phyloP scores from a whole-genome alignment of 2,113 vertebrate species.

The Brachyistius frenatus region DNA sequence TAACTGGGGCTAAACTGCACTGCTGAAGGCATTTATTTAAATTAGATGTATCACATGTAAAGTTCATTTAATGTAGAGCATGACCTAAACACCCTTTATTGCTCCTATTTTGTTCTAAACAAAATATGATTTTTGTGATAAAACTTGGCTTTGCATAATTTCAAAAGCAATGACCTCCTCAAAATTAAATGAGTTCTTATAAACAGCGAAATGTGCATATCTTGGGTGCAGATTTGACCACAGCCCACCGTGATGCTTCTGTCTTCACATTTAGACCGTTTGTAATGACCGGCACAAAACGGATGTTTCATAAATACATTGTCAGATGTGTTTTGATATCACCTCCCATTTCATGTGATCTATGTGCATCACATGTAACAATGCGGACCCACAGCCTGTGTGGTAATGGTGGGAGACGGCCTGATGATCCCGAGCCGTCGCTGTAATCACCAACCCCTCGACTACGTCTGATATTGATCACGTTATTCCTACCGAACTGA shows the following conservation, averaged over 20 bases:
- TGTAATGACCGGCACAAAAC: conserved; percentile 1
- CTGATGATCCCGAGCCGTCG: conserved; percentile 61
- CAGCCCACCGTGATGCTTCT: background rate
- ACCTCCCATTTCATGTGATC: conserved; percentile 13
- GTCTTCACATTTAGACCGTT: conserved; percentile 15
- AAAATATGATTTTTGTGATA: background rate
- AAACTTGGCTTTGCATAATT: background rate
- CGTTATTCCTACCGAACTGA: conserved; percentile 72
- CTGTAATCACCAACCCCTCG: conserved; percentile 71
- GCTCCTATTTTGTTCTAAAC: background rate
- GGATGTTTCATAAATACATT: conserved; percentile 16
- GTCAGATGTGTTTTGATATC: conserved; percentile 12
- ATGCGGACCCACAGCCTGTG: conserved; percentile 36
- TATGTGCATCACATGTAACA: conserved; percentile 20
- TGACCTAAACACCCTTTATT: background rate
- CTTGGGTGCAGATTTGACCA: background rate
- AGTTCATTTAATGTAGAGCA: too few relatives aligned
- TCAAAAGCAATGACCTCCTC: background rate
- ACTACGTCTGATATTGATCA: conserved; percentile 81
- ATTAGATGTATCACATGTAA: too few relatives aligned
- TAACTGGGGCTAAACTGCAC: too few relatives aligned
- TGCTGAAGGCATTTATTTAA: too few relatives aligned
- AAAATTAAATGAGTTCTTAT: background rate
- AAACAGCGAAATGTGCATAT: background rate
- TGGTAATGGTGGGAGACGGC: conserved; percentile 49